phyloP scores from a whole-genome alignment of 2,113 vertebrate species.

The Uropsilus gracilis region DNA sequence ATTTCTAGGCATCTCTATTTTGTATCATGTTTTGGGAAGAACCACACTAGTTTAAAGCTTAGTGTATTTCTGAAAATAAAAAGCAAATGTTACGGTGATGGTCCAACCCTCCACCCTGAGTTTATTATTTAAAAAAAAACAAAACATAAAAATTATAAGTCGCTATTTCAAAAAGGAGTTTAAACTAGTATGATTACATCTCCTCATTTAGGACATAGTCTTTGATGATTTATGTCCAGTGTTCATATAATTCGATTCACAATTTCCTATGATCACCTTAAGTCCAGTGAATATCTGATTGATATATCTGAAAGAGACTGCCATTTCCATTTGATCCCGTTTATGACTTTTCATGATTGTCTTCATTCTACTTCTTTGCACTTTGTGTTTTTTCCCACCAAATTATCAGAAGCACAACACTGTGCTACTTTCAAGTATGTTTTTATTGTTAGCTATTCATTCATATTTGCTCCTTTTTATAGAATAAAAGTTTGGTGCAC shows the following conservation, averaged over 20 bases:
- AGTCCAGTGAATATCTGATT: not conserved
- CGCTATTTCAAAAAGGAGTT: not conserved
- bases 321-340: not conserved
- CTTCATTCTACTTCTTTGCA: not conserved
- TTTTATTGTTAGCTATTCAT: not conserved
- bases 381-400: not conserved
- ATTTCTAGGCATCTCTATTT: conserved; percentile 28
- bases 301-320: not conserved
- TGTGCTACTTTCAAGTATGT: no score
- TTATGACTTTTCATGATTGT: not conserved
- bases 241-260: not conserved
- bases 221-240: not conserved
- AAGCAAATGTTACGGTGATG: not conserved
- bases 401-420: no score
- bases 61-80: conserved; percentile 29
- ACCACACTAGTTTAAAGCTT: not conserved
- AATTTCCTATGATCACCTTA: not conserved
- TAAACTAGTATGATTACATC: not conserved
- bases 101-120: no score
- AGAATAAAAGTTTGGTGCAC: not conserved
- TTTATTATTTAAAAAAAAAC: no score
- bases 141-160: no score
- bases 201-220: not conserved
- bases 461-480: not conserved
- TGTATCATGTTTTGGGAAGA: not conserved